Conservation (phyloP, 2,888 invertebrate genomes). For the Drosophila suboccidentalis region DNA sequence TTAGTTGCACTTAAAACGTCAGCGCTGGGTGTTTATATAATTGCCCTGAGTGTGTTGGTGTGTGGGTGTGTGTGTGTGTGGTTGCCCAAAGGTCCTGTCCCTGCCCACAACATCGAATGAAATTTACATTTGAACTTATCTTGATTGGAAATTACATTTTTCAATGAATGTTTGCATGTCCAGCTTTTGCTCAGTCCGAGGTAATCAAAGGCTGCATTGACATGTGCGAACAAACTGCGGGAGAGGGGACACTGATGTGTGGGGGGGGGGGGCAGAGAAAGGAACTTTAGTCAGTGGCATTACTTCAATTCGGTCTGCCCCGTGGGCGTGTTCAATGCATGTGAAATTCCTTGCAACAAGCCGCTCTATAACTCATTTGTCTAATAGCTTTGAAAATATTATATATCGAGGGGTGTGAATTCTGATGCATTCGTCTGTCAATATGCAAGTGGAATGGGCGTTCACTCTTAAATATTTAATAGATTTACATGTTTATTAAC, state of each 20-base stretch:
- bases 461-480: slow-evolving; percentile 13
- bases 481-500: slow-evolving; percentile 15
- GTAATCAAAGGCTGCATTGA: slow-evolving; percentile 58
- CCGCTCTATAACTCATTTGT: slow-evolving; percentile 53
- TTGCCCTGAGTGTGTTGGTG: slow-evolving; percentile 17
- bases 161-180: slow-evolving; percentile 55
- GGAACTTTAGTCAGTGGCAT: not conserved
- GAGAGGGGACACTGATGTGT: not conserved
- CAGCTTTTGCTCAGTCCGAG: slow-evolving; percentile 29
- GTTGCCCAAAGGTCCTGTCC: slow-evolving; percentile 1
- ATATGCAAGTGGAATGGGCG: slow-evolving; percentile 22
- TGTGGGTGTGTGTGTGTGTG: not conserved
- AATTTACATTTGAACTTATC: slow-evolving; percentile 70
- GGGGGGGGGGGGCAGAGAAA: not conserved
- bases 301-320: slow-evolving; percentile 2
- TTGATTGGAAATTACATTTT: slow-evolving; percentile 65
- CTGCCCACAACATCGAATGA: slow-evolving; percentile 2
- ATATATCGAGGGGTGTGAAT: slow-evolving; percentile 27
- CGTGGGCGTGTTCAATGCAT: slow-evolving; percentile 39
- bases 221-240: slow-evolving; percentile 14
- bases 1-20: slow-evolving; percentile 46
- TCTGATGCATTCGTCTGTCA: slow-evolving; percentile 21
- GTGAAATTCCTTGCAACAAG: slow-evolving; percentile 59
- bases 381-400: slow-evolving; percentile 47
- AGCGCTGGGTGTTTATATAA: slow-evolving; percentile 31